These are phyloP conservation scores for Ecdyonurus torrentis DNA, from an alignment of 2,888 invertebrate genomes.

Conservation along the genomic window DNA sequence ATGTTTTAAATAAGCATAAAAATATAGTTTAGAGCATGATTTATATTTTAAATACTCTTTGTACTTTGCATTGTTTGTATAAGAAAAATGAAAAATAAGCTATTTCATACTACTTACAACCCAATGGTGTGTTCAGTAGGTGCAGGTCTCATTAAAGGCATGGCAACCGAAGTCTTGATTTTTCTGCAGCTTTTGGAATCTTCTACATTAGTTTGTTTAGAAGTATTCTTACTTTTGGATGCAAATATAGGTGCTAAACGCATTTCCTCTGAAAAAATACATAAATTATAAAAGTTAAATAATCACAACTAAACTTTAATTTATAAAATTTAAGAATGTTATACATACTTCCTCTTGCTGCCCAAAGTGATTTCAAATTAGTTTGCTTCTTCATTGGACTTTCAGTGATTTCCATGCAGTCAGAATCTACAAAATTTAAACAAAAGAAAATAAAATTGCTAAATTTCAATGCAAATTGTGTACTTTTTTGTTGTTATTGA, in stretches of 20 bases:
- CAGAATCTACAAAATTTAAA: not conserved
- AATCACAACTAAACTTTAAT: not conserved
- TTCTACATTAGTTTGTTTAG: not conserved
- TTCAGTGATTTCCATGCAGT: not conserved
- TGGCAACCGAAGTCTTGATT: not conserved
- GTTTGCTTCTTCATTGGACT: not conserved
- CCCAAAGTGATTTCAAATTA: not conserved
- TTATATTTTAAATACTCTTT: too few species aligned
- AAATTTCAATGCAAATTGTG: not conserved
- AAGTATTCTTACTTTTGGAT: not conserved
- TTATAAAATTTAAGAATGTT: not conserved
- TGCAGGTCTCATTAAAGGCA: not conserved
- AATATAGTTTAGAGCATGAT: too few species aligned
- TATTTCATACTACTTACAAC: conserved; percentile 1
- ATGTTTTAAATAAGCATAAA: too few species aligned
- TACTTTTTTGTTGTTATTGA: not conserved
- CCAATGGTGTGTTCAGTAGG: conserved; percentile 1
- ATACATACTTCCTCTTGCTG: not conserved
- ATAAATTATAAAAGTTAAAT: not conserved
- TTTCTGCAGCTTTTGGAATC: not conserved
- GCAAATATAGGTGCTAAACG: not conserved
- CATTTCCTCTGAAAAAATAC: not conserved
- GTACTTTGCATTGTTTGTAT: too few species aligned
- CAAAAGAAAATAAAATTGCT: not conserved
- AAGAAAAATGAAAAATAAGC: too few species aligned